Evolutionary conservation across 1,140 invertebrate genomes (phyloP), one percentile per base, ranked within the genome.

Genomic region (Bombus waltoni): DNA sequence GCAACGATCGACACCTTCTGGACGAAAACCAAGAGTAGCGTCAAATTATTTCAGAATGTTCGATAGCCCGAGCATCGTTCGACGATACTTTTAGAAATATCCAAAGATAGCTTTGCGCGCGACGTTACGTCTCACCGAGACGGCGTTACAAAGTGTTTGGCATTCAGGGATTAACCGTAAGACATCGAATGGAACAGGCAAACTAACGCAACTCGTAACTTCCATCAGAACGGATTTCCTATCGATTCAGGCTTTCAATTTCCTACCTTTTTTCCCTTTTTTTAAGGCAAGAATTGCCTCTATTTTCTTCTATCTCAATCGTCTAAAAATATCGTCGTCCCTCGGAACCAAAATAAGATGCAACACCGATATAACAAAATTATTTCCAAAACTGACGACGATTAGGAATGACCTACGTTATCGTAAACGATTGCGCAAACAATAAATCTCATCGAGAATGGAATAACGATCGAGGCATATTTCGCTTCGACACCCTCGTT

Each of bases 71-170:
- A 40, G 28, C 32, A 22, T 18, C 13, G 38, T 38, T 22, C 13
- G 25, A n/a, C 1, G 65, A 70, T 3, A 28, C 35, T 42, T 83
- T 83, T 83, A 83, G 81, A 77, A 42, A 40, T 47, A 32, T 68
- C 38, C 81, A 57, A 83, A 83, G 81, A 83, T 83, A 83, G 74
- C 73, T 57, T 38, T 47, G 32, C 35, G 73, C 44, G 66, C 22
- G 38, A n/a, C 38, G 53, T 4, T n/a, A 11, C 62, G 59, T 77
- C n/a, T n/a, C 3, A 13, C 22, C 2, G 9, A 32, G 10, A 47
- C 44, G 65, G 62, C 57, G 42, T 68, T 76, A 77, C 81, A n/a
- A 77, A 78, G 32, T 78, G 81, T 83, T 83, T 83, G 81, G 81
- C 81, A 77, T 68, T 70, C 74, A 5, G 47, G 74, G 74, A 83